phyloP scores from a whole-genome alignment of 2,113 vertebrate species.

The Tachysurus vachellii region DNA sequence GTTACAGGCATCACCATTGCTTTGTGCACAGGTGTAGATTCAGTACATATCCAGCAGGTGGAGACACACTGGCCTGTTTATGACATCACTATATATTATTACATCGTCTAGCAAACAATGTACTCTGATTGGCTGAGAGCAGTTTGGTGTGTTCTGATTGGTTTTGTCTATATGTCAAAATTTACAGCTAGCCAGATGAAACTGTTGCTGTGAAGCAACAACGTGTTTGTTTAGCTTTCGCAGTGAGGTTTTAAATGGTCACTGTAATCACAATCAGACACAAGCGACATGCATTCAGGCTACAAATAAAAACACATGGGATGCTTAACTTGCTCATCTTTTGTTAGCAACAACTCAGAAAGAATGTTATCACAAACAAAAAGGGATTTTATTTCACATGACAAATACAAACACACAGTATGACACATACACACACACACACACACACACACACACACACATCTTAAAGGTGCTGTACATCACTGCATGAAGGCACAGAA shows the following conservation, averaged over 20 bases:
- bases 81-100: too few relatives aligned
- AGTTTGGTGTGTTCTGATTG: neutral
- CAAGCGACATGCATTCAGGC: too few relatives aligned
- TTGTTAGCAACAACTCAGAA: neutral
- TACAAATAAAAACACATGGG: too few relatives aligned
- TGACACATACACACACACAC: conserved; percentile 41
- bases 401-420: conserved; percentile 65
- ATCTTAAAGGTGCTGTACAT: conserved; percentile 60
- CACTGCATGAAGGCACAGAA: conserved; percentile 79
- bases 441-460: conserved; percentile 49
- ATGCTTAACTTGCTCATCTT: neutral
- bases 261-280: neutral
- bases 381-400: conserved; percentile 69
- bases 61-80: neutral
- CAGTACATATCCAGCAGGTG: neutral
- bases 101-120: neutral
- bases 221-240: too few relatives aligned
- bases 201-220: too few relatives aligned
- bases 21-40: neutral
- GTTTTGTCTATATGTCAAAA: too few relatives aligned
- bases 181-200: too few relatives aligned
- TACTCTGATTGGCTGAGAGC: neutral
- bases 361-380: neutral
- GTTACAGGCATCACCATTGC: neutral
- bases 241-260: neutral